Percentiles rank a stretch among this genome's conserved stretches.
Conservation (phyloP, 2,888 invertebrate species). For the Germaria angustata region DNA sequence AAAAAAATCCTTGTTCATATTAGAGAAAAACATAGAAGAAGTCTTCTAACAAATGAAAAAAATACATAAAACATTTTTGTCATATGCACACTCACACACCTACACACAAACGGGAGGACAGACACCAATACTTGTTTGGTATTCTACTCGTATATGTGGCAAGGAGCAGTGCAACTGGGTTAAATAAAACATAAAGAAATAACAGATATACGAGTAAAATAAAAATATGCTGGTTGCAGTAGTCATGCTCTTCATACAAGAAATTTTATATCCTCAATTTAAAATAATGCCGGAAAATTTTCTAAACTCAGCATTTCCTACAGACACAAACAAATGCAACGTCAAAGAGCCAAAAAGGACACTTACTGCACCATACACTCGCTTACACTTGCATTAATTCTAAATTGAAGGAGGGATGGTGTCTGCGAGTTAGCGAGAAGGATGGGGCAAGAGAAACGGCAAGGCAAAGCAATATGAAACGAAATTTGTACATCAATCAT, state of each 20-base stretch:
- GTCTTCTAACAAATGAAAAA: slow-evolving; percentile 31
- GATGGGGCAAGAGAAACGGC: neutral
- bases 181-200: slow-evolving; percentile 30
- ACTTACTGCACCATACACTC: slow-evolving; percentile 40
- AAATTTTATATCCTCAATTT: slow-evolving; percentile 64
- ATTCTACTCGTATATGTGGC: neutral
- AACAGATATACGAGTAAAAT: neutral
- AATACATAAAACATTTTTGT: slow-evolving; percentile 67
- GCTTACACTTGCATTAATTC: slow-evolving; percentile 12
- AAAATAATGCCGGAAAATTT: slow-evolving; percentile 66
- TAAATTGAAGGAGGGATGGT: neutral
- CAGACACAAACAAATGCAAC: slow-evolving; percentile 54
- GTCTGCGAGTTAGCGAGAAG: neutral
- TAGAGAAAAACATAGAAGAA: neutral
- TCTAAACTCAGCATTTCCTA: slow-evolving; percentile 66
- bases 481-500: slow-evolving; percentile 60
- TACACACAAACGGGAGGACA: slow-evolving; percentile 4
- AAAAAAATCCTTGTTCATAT: neutral
- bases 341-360: slow-evolving; percentile 48
- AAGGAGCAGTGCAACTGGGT: slow-evolving; percentile 53
- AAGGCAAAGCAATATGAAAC: slow-evolving; percentile 29
- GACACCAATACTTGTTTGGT: neutral
- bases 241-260: slow-evolving; percentile 1
- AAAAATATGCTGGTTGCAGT: slow-evolving; percentile 50
- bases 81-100: slow-evolving; percentile 45